Percentiles rank a stretch among this genome's conserved stretches.
Evolutionary conservation across 2,888 invertebrate species (phyloP).

Genomic region (Erebia ligea): DNA sequence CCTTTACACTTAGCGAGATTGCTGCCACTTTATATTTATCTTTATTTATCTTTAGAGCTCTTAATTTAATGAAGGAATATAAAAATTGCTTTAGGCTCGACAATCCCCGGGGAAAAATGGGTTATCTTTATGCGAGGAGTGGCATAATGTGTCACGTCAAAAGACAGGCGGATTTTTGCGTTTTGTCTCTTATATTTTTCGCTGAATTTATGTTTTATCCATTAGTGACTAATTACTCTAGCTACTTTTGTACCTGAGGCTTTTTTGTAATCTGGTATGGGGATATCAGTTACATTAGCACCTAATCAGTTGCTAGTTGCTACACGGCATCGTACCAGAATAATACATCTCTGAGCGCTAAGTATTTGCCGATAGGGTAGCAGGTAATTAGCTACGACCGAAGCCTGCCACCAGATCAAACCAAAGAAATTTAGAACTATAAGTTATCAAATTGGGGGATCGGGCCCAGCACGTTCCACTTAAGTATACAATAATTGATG

Average conservation of each 20-base stretch:
- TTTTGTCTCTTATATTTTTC: constrained; percentile 17
- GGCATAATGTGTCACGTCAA: constrained; percentile 26
- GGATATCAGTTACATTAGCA: too few relatives aligned
- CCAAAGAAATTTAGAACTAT: too few relatives aligned
- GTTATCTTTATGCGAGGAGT: constrained; percentile 31
- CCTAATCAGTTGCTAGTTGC: too few relatives aligned
- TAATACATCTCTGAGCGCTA: too few relatives aligned
- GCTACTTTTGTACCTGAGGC: background rate
- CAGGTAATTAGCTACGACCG: too few relatives aligned
- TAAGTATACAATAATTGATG: too few relatives aligned
- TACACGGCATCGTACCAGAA: too few relatives aligned
- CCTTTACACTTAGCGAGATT: constrained; percentile 54
- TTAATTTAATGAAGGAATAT: constrained; percentile 73
- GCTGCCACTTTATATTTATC: constrained; percentile 58
- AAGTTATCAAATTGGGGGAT: too few relatives aligned
- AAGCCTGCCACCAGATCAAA: too few relatives aligned
- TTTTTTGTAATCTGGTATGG: background rate
- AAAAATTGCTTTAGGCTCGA: constrained; percentile 64
- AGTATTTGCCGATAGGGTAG: too few relatives aligned
- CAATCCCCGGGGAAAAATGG: constrained; percentile 24
- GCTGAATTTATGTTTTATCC: background rate
- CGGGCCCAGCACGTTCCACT: too few relatives aligned
- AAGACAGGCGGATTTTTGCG: constrained; percentile 6
- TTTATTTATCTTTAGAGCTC: constrained; percentile 59
- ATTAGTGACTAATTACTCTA: background rate